These are phyloP conservation scores for Istiophorus platypterus DNA, from an alignment of 2,113 vertebrate species.

Conservation along the genomic window DNA sequence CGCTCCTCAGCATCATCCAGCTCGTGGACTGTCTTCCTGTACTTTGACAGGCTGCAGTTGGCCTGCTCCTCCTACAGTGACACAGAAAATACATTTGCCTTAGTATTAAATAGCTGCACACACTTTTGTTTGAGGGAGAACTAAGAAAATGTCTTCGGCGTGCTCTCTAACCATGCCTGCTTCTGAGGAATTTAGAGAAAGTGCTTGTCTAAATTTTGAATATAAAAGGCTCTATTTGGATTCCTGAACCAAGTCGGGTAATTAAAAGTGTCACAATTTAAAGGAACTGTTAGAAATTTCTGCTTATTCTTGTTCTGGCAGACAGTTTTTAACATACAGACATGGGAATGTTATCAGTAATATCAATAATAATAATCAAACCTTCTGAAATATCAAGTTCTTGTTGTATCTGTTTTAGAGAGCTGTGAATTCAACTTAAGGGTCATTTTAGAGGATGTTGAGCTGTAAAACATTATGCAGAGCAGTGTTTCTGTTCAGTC, in stretches of 20 bases:
- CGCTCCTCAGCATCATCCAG: constrained; percentile 78
- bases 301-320: not conserved
- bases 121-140: not conserved
- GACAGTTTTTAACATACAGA: no score
- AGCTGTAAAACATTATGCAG: no score
- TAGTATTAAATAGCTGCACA: not conserved
- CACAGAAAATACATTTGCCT: not conserved
- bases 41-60: constrained; percentile 79
- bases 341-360: no score
- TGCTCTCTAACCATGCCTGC: not conserved
- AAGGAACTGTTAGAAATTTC: not conserved
- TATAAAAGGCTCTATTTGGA: no score
- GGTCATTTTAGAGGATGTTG: not conserved
- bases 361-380: no score
- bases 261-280: not conserved
- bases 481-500: not conserved
- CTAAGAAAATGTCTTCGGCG: not conserved
- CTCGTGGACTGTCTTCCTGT: constrained; percentile 72
- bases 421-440: no score
- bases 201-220: no score
- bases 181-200: not conserved
- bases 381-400: no score
- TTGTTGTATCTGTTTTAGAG: no score
- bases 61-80: constrained; percentile 79
- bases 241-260: no score